Base-by-base conservation (phyloP, 2,113 vertebrate genomes). In the Rissa tridactyla region DNA sequence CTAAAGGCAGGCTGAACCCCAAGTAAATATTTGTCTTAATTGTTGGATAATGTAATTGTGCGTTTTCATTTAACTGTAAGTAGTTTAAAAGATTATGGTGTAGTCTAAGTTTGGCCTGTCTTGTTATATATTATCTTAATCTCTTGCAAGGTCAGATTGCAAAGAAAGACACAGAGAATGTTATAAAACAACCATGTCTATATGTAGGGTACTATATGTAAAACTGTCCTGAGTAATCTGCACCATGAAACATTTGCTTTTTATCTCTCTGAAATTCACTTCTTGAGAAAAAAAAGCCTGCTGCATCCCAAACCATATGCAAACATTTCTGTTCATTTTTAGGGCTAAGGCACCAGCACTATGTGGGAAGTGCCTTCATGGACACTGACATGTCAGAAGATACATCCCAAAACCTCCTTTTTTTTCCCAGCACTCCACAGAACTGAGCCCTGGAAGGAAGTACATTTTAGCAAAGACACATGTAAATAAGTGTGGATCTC, bases 201-300 rank as follows among this genome's bases (percentile, higher is more conserved):
- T 36, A 51, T 38, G 40, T 58, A 92, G 72, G n/a, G 26, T 62
- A 85, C 42, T 51, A 8, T 34, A 52, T 22, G 32, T 60, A 72
- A 80, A 94, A 89, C 57, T 30, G 54, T 94, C 92, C 96, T 95
- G 92, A 97, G 90, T 95, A 76, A 91, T 88, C 57, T 82, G 80
- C 71, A 94, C 58, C 68, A 86, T 60, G 23, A 86, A 92, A 54
- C n/a, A 58, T 36, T 92, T 93, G 58, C 49, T 82, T 88, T 83
- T 88, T 60, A 42, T 79, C 29, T 89, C 68, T 85, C 38, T 91
- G 38, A 91, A 90, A 92, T 92, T 82, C 40, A 55, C 18, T 57
- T 84, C 25, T 95, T 76, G 82, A 88, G 27, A 55, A 90, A 95
- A 91, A 93, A 90, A 83, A 86, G 14, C 3, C 78, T 62, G 54